These are phyloP conservation scores for Suricata suricatta DNA, from an alignment of 2,113 vertebrate genomes.

Conservation along the genomic window DNA sequence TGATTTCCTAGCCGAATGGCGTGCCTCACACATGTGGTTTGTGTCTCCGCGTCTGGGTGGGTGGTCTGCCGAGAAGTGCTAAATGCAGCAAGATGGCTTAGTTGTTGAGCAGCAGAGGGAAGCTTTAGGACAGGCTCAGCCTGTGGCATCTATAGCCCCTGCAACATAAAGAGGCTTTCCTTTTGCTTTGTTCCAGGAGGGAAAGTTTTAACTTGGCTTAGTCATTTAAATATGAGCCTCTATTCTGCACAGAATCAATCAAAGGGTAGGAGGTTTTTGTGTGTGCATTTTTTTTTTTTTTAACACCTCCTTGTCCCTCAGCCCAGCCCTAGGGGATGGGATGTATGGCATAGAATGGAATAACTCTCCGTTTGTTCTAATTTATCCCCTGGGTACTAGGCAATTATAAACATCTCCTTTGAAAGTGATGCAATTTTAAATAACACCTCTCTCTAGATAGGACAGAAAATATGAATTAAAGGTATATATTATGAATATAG, in stretches of 20 bases:
- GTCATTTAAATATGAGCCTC: conserved; percentile 68
- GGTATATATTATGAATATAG: background rate
- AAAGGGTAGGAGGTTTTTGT: background rate
- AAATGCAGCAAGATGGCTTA: conserved; percentile 78
- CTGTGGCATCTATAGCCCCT: conserved; percentile 57
- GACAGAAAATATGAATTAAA: background rate
- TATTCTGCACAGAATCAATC: conserved; percentile 51
- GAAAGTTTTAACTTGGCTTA: conserved; percentile 61
- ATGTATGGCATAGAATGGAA: background rate
- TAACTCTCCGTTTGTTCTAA: background rate
- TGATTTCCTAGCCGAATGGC: conserved; percentile 76
- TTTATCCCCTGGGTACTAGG: conserved; percentile 26
- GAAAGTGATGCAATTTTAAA: conserved; percentile 33
- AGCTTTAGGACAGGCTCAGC: conserved; percentile 59
- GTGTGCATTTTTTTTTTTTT: background rate
- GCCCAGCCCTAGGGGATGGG: background rate
- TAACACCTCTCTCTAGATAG: background rate
- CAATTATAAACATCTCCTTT: conserved; percentile 50
- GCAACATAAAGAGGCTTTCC: conserved; percentile 76
- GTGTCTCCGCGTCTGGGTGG: conserved; percentile 85
- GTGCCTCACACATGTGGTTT: conserved; percentile 88
- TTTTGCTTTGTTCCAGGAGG: conserved; percentile 71
- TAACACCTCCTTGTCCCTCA: background rate
- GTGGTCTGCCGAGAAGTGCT: conserved; percentile 86
- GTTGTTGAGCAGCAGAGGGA: conserved; percentile 70